Evolutionary conservation across 2,797 vertebrate genomes (phyloP).

Genomic region (Danio aesculapii): DNA sequence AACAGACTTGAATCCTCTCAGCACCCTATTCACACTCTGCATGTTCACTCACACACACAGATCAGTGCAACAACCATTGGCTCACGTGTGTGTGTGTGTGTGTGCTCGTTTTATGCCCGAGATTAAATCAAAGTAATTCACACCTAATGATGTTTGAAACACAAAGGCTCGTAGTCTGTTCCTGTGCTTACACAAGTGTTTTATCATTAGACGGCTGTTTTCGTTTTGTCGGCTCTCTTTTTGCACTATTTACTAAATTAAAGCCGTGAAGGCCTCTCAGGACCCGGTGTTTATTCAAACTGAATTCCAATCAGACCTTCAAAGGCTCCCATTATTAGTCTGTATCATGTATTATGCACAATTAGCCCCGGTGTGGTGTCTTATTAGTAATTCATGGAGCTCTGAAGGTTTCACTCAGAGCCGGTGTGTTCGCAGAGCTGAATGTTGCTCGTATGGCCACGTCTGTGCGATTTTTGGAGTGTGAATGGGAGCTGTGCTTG

Average conservation of each 20-base stretch:
- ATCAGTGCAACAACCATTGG: conserved; percentile 28
- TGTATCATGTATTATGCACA: conserved; percentile 71
- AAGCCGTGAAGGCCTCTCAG: conserved; percentile 15
- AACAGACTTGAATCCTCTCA: conserved; percentile 48
- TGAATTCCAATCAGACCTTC: conserved; percentile 58
- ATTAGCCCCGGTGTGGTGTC: conserved; percentile 79
- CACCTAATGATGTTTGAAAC: conserved; percentile 44
- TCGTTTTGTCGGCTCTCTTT: conserved; percentile 42
- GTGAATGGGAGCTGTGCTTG: conserved; percentile 65
- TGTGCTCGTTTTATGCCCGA: conserved; percentile 8
- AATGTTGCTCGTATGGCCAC: conserved; percentile 29
- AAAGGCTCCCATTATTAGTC: conserved; percentile 66
- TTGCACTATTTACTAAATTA: conserved; percentile 51
- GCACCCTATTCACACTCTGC: conserved; percentile 50
- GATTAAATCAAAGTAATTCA: conserved; percentile 49
- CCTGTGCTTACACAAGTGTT: conserved; percentile 3
- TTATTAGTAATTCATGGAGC: conserved; percentile 82
- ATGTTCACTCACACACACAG: conserved; percentile 19
- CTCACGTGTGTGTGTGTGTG: not conserved
- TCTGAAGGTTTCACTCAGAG: conserved; percentile 77
- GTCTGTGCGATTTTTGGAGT: conserved; percentile 55
- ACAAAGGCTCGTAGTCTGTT: conserved; percentile 35
- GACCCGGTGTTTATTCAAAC: conserved; percentile 52
- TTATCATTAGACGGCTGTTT: conserved; percentile 39
- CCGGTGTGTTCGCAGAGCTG: conserved; percentile 37